phyloP scores from a whole-genome alignment of 1,140 invertebrate genomes.

The Euglossa dilemma region DNA sequence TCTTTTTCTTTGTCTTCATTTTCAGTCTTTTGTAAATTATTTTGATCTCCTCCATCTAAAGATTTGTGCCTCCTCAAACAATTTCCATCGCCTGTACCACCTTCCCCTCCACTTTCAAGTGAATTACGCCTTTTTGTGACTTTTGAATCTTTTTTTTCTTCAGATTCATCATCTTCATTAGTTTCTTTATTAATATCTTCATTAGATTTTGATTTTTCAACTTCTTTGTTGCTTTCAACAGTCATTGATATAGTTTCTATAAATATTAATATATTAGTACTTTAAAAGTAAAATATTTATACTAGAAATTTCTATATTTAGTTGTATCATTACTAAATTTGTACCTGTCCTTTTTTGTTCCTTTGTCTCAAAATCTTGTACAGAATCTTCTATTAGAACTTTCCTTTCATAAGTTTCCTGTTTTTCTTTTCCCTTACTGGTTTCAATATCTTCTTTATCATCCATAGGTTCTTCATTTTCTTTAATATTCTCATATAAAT shows the following conservation, averaged over 20 bases:
- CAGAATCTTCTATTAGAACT: slow-evolving; percentile 11
- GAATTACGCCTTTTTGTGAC: slow-evolving; percentile 83
- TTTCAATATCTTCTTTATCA: slow-evolving; percentile 51
- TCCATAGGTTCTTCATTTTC: slow-evolving; percentile 36
- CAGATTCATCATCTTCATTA: slow-evolving; percentile 52
- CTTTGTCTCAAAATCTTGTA: not conserved
- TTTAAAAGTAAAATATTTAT: slow-evolving; percentile 9
- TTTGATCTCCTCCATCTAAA: slow-evolving; percentile 84
- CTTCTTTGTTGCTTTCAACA: slow-evolving; percentile 25
- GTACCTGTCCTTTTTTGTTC: slow-evolving; percentile 37
- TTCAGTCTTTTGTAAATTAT: slow-evolving; percentile 83
- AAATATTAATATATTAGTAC: not conserved
- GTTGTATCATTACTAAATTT: not conserved
- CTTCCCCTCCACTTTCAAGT: slow-evolving; percentile 82
- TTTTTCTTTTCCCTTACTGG: slow-evolving; percentile 29
- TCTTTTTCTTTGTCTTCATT: slow-evolving; percentile 80
- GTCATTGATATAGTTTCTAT: slow-evolving; percentile 15
- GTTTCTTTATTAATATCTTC: slow-evolving; percentile 58
- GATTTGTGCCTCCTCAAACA: slow-evolving; percentile 83
- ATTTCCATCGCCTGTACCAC: slow-evolving; percentile 79
- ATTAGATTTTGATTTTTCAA: slow-evolving; percentile 67
- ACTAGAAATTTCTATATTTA: not conserved
- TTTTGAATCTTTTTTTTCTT: slow-evolving; percentile 64
- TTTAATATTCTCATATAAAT: slow-evolving; percentile 36
- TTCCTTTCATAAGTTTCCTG: slow-evolving; percentile 36